phyloP scores from a whole-genome alignment of 2,113 vertebrate species.

The Callospermophilus lateralis region DNA sequence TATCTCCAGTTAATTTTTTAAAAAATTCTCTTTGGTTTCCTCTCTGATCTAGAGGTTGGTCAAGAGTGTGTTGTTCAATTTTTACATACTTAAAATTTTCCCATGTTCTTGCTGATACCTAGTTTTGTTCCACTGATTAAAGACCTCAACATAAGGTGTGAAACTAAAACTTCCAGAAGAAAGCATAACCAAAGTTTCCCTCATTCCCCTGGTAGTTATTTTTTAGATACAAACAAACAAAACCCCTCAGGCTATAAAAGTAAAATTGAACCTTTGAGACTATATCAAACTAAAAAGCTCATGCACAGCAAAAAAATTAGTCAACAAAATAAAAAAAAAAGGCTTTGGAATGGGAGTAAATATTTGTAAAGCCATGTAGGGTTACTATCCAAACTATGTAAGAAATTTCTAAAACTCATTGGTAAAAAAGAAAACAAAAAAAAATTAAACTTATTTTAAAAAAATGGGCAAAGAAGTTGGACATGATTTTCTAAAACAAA shows the following conservation, averaged over 20 bases:
- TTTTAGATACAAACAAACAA: background rate
- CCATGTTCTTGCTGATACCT: background rate
- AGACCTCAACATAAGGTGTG: background rate
- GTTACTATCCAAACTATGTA: background rate
- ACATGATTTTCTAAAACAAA: background rate
- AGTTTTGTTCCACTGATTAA: background rate
- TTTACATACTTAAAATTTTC: background rate
- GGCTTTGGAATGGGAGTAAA: background rate
- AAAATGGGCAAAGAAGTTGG: background rate
- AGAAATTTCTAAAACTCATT: background rate
- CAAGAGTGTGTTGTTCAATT: background rate
- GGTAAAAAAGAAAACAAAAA: background rate
- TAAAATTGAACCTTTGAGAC: background rate
- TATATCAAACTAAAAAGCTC: background rate
- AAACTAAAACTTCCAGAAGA: background rate
- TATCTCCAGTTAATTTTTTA: background rate
- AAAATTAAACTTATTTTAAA: background rate
- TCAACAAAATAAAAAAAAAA: background rate
- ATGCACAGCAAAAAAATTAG: background rate
- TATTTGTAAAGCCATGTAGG: background rate
- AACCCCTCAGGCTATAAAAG: background rate
- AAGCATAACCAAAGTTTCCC: rapidly evolving
- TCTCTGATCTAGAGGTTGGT: background rate
- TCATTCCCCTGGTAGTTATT: background rate
- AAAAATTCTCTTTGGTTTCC: background rate